phyloP scores from a whole-genome alignment of 2,888 invertebrate species.

The Germaria angustata region DNA sequence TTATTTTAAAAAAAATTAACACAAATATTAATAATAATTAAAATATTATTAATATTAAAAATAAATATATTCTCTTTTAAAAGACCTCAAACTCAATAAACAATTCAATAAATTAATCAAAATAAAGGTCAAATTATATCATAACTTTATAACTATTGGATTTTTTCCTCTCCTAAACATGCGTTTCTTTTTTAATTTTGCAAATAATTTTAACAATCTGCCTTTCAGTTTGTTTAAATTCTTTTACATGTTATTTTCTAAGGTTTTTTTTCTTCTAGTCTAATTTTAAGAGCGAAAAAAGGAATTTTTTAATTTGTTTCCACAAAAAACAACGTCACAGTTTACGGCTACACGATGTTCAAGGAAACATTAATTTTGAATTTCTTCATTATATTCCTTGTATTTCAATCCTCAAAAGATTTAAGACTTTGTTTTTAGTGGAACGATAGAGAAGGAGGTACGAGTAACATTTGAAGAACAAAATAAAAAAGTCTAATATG shows the following conservation, averaged over 20 bases:
- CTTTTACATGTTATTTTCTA: neutral
- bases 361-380: slow-evolving; percentile 26
- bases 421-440: slow-evolving; percentile 26
- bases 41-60: too few relatives aligned
- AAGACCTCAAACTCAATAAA: too few relatives aligned
- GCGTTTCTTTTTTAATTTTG: neutral
- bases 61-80: too few relatives aligned
- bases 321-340: neutral
- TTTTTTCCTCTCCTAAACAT: too few relatives aligned
- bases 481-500: neutral
- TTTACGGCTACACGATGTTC: slow-evolving; percentile 1
- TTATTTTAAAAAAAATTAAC: too few relatives aligned
- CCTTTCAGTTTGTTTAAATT: neutral
- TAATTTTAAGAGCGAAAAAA: neutral
- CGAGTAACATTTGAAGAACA: neutral
- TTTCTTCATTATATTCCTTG: neutral
- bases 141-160: too few relatives aligned
- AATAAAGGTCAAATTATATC: too few relatives aligned
- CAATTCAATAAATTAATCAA: too few relatives aligned
- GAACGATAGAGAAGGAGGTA: neutral
- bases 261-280: neutral
- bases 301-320: neutral
- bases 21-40: too few relatives aligned
- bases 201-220: neutral
- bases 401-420: slow-evolving; percentile 45